Percentiles rank a stretch among this genome's conserved stretches.
phyloP scores from a whole-genome alignment of 2,113 vertebrate species.

The Cyanoliseus patagonus region DNA sequence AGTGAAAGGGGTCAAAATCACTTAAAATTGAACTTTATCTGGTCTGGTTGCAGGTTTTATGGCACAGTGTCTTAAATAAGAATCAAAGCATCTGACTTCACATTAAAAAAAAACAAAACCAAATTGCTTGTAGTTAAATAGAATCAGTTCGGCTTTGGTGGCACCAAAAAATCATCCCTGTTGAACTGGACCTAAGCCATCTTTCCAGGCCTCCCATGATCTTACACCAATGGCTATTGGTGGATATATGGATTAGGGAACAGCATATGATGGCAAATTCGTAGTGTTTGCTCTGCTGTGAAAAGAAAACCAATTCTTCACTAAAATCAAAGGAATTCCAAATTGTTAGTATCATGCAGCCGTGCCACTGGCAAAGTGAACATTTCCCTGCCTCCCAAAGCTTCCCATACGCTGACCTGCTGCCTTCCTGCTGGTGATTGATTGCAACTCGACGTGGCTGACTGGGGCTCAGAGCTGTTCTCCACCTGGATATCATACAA shows the following conservation, averaged over 20 bases:
- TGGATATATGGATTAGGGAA: neutral
- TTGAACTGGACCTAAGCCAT: neutral
- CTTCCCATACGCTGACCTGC: slow-evolving; percentile 17
- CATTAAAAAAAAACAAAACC: neutral
- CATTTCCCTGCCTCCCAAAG: slow-evolving; percentile 27
- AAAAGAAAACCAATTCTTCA: neutral
- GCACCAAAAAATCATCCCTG: neutral
- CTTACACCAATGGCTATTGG: neutral
- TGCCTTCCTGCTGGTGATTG: neutral
- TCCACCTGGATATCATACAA: neutral
- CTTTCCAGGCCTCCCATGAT: neutral
- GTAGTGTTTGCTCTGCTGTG: neutral
- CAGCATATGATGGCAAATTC: neutral
- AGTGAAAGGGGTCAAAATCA: slow-evolving; percentile 32
- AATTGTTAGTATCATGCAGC: neutral
- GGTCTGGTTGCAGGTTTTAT: slow-evolving; percentile 39
- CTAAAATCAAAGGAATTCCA: neutral
- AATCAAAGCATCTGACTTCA: neutral
- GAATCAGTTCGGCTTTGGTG: neutral
- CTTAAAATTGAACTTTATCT: neutral
- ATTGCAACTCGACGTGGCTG: slow-evolving; percentile 9
- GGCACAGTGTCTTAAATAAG: neutral
- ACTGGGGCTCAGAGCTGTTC: neutral
- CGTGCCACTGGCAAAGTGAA: neutral
- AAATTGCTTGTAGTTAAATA: neutral